Percentiles rank a stretch among this genome's conserved stretches.
These are phyloP conservation scores for Venustaconcha ellipsiformis DNA, from an alignment of 1,140 invertebrate species.

Conservation along the genomic window DNA sequence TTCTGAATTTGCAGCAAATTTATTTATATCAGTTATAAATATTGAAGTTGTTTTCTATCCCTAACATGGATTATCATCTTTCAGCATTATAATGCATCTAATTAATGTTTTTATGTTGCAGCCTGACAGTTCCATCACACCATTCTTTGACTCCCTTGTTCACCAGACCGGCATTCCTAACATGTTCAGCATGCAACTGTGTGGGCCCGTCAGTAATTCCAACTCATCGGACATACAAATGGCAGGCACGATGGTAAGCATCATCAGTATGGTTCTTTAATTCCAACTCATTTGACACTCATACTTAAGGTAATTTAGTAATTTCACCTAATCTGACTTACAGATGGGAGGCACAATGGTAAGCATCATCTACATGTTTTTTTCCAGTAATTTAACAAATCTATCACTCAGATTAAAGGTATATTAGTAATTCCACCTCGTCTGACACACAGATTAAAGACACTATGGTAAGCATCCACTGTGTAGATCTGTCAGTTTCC, in stretches of 20 bases:
- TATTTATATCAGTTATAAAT: too few species aligned
- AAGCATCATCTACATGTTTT: slow-evolving; percentile 62
- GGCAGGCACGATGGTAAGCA: slow-evolving; percentile 58
- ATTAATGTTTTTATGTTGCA: slow-evolving; percentile 34
- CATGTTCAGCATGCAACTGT: slow-evolving; percentile 65
- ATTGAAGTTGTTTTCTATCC: too few species aligned
- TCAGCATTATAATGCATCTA: too few species aligned
- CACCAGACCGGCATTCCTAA: slow-evolving; percentile 34
- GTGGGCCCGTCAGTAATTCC: slow-evolving; percentile 49
- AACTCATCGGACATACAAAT: slow-evolving; percentile 30
- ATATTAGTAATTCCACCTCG: slow-evolving; percentile 35
- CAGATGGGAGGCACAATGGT: slow-evolving; percentile 57
- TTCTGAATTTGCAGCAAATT: too few species aligned
- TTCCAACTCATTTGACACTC: slow-evolving; percentile 21
- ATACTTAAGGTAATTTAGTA: slow-evolving; percentile 48
- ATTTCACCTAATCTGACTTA: slow-evolving; percentile 23
- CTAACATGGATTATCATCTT: too few species aligned
- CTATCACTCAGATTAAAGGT: slow-evolving; percentile 43
- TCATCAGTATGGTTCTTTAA: slow-evolving; percentile 61
- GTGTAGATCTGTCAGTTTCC: too few species aligned
- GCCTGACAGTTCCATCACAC: slow-evolving; percentile 55
- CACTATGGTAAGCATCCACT: slow-evolving; percentile 46
- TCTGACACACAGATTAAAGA: slow-evolving; percentile 43
- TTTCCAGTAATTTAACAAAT: slow-evolving; percentile 27
- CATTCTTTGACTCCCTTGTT: slow-evolving; percentile 62